These are phyloP conservation scores for Drosophila suzukii DNA, from an alignment of 1,140 invertebrate genomes.

Conservation along the genomic window DNA sequence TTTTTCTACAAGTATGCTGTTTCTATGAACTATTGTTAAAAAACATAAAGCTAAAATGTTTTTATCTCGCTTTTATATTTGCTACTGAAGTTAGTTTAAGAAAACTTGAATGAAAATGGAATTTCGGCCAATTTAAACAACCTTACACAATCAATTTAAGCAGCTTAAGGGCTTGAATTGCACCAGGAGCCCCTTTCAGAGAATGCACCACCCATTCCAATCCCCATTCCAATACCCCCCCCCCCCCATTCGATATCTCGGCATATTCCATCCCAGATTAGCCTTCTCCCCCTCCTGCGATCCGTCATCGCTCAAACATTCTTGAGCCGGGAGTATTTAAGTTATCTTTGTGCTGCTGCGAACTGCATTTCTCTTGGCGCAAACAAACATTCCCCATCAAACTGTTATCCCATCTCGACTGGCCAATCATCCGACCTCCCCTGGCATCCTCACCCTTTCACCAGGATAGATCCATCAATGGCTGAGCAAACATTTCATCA, in stretches of 20 bases:
- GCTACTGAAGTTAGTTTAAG: background rate
- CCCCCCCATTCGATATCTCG: background rate
- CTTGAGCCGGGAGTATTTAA: conserved; percentile 29
- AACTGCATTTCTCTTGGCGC: conserved; percentile 45
- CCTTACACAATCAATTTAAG: background rate
- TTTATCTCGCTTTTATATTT: background rate
- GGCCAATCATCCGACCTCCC: conserved; percentile 41
- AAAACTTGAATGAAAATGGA: background rate
- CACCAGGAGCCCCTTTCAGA: background rate
- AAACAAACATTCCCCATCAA: conserved; percentile 45
- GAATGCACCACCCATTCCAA: background rate
- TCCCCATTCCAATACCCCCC: too few species aligned
- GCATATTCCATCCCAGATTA: conserved; percentile 10
- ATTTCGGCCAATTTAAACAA: background rate
- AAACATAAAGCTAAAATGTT: background rate
- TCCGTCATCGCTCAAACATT: conserved; percentile 14
- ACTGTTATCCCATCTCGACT: conserved; percentile 35
- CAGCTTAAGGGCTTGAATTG: background rate
- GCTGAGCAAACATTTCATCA: conserved; percentile 67
- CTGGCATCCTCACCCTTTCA: conserved; percentile 4
- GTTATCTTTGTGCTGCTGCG: conserved; percentile 12
- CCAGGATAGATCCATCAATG: conserved; percentile 51
- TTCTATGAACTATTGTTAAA: too few species aligned
- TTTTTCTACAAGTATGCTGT: too few species aligned
- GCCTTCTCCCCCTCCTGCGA: background rate